Evolutionary conservation across 2,888 invertebrate species (phyloP).

Genomic region (Philopedon plagiatum): DNA sequence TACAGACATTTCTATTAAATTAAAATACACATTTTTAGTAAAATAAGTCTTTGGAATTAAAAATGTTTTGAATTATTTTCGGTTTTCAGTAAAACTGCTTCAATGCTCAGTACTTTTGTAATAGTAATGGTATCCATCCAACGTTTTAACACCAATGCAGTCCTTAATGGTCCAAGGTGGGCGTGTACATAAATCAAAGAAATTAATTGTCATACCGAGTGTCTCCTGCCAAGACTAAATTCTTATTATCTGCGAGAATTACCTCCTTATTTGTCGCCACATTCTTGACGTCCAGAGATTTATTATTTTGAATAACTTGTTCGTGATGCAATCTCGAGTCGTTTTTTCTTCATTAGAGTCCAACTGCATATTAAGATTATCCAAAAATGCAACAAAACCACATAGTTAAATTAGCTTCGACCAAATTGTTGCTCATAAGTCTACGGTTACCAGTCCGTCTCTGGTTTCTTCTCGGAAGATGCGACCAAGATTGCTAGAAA

Average conservation of each 20-base stretch:
- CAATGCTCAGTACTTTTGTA: not conserved
- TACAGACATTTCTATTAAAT: too few relatives aligned
- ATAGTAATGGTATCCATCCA: not conserved
- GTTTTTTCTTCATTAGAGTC: not conserved
- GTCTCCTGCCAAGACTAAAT: conserved; percentile 17
- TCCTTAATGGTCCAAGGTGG: conserved; percentile 19
- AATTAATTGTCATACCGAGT: conserved; percentile 29
- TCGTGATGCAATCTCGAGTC: not conserved
- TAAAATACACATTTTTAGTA: too few relatives aligned
- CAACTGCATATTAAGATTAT: too few relatives aligned
- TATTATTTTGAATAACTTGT: not conserved
- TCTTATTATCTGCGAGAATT: conserved; percentile 12
- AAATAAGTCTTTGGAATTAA: too few relatives aligned
- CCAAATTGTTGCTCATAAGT: too few relatives aligned
- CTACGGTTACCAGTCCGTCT: not conserved
- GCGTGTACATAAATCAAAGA: conserved; percentile 36
- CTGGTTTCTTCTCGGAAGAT: not conserved
- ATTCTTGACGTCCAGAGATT: not conserved
- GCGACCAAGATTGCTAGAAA: not conserved
- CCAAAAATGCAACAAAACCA: too few relatives aligned
- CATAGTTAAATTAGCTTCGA: too few relatives aligned
- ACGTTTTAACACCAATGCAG: not conserved
- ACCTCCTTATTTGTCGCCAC: conserved; percentile 21
- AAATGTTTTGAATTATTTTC: too few relatives aligned
- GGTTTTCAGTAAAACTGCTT: too few relatives aligned